Conservation (phyloP, 1,140 invertebrate genomes). For the Hylaeus volcanicus region DNA sequence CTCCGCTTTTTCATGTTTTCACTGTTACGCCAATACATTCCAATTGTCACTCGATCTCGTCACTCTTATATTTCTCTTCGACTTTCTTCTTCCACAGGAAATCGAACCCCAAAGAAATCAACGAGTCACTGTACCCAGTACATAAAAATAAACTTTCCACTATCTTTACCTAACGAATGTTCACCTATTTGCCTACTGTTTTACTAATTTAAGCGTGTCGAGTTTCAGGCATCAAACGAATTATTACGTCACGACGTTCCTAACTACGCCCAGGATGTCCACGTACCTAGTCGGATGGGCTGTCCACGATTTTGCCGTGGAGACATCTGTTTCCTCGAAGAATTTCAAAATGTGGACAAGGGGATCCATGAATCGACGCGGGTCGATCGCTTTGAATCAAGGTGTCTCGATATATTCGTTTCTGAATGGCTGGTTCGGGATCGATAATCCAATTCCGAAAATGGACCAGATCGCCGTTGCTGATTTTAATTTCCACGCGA, state of each 20-base stretch:
- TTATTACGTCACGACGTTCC: slow-evolving; percentile 74
- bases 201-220: background rate
- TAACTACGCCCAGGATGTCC: slow-evolving; percentile 85
- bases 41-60: too few relatives aligned
- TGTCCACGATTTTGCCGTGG: slow-evolving; percentile 85
- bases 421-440: slow-evolving; percentile 45
- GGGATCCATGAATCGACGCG: slow-evolving; percentile 34
- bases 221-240: slow-evolving; percentile 12
- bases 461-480: slow-evolving; percentile 87
- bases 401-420: slow-evolving; percentile 48
- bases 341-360: slow-evolving; percentile 60
- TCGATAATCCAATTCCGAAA: slow-evolving; percentile 79
- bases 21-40: too few relatives aligned
- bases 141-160: too few relatives aligned
- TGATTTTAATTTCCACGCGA: slow-evolving; percentile 88
- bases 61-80: too few relatives aligned
- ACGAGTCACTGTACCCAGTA: too few relatives aligned
- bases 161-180: too few relatives aligned
- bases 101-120: too few relatives aligned
- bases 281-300: slow-evolving; percentile 89
- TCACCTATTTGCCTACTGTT: background rate
- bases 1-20: too few relatives aligned
- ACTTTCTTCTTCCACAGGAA: too few relatives aligned
- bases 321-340: slow-evolving; percentile 7
- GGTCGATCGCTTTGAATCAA: slow-evolving; percentile 46